Evolutionary conservation across 2,113 vertebrate species (phyloP).

Genomic region (Pseudorhombus dupliciocellatus): DNA sequence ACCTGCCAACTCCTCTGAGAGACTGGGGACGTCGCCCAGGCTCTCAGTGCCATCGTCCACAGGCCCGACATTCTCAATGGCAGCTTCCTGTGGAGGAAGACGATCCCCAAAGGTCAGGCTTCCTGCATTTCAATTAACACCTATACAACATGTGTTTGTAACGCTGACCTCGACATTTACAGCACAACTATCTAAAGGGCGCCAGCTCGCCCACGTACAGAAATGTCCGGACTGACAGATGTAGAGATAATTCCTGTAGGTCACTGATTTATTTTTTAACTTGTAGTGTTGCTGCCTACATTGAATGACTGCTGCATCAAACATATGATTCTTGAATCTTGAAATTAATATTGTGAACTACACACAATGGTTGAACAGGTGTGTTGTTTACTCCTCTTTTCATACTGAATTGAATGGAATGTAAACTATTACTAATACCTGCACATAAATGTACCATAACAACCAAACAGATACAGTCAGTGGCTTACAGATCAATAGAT

Average conservation of each 20-base stretch:
- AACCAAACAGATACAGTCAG: background rate
- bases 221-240: background rate
- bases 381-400: background rate
- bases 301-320: no score
- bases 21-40: slow-evolving; percentile 77
- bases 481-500: background rate
- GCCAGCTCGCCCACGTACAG: background rate
- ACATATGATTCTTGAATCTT: background rate
- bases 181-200: background rate
- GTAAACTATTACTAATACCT: background rate
- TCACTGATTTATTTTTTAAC: no score
- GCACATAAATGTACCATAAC: no score
- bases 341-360: background rate
- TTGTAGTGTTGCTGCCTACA: no score
- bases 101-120: slow-evolving; percentile 28
- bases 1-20: slow-evolving; percentile 81
- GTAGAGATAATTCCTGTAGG: background rate
- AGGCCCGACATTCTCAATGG: slow-evolving; percentile 71
- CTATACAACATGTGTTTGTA: background rate
- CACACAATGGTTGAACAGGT: background rate
- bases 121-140: slow-evolving; percentile 2
- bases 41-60: slow-evolving; percentile 81
- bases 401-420: background rate
- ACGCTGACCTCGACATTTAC: slow-evolving; percentile 29
- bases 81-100: slow-evolving; percentile 71